phyloP scores from a whole-genome alignment of 2,113 vertebrate species.

The Siphamia tubifer region DNA sequence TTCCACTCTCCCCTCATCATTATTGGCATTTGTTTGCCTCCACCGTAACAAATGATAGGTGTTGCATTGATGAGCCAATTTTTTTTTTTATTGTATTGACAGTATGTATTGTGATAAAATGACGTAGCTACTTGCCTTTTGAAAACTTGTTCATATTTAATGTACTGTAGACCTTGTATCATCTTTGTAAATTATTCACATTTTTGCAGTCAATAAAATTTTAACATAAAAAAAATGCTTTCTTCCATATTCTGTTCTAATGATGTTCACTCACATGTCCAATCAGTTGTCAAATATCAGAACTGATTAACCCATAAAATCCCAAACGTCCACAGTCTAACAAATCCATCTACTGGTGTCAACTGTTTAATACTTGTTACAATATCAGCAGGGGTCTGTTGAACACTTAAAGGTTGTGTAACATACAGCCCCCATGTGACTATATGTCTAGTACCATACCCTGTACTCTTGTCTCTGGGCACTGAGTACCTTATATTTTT shows the following conservation, averaged over 20 bases:
- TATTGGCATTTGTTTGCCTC: conserved; percentile 45
- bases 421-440: too few species aligned
- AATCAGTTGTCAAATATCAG: too few species aligned
- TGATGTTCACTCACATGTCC: background rate
- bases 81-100: conserved; percentile 59
- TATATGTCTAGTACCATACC: too few species aligned
- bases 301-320: too few species aligned
- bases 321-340: too few species aligned
- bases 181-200: conserved; percentile 70
- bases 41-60: conserved; percentile 52
- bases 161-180: conserved; percentile 57
- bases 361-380: too few species aligned
- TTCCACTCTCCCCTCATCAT: conserved; percentile 3
- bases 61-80: conserved; percentile 79
- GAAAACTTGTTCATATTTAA: conserved; percentile 73
- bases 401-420: too few species aligned
- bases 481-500: too few species aligned
- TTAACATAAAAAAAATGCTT: conserved; percentile 12
- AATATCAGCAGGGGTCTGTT: too few species aligned
- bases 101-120: conserved; percentile 60
- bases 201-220: conserved; percentile 76
- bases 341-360: too few species aligned
- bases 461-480: too few species aligned
- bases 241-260: background rate
- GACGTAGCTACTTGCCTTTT: conserved; percentile 60